phyloP scores from a whole-genome alignment of 2,797 vertebrate species.

The Protonibea diacanthus region DNA sequence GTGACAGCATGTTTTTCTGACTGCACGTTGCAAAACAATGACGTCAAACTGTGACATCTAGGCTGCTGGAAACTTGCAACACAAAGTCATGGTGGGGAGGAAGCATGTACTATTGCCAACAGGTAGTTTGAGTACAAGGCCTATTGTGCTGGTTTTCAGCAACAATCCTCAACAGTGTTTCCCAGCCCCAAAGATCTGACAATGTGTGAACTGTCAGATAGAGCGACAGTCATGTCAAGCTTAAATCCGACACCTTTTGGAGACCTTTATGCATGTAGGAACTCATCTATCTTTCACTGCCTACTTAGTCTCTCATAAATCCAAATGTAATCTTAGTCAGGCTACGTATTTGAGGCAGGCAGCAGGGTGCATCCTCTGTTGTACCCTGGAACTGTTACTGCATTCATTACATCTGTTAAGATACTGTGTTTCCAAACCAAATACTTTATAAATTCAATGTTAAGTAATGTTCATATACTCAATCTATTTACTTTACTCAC shows the following conservation, averaged over 20 bases:
- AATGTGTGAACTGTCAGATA: neutral
- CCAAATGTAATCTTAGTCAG: slow-evolving; percentile 40
- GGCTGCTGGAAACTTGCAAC: too few species aligned
- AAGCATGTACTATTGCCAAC: slow-evolving; percentile 2
- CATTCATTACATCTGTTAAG: neutral
- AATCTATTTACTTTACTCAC: neutral
- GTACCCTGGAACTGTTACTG: slow-evolving; percentile 17
- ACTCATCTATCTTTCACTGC: slow-evolving; percentile 42
- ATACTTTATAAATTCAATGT: neutral
- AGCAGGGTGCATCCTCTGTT: slow-evolving; percentile 8
- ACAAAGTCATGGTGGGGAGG: neutral
- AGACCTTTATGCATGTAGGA: slow-evolving; percentile 17
- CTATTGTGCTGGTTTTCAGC: neutral
- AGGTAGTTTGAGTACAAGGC: neutral
- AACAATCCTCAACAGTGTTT: neutral
- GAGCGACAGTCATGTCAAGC: neutral
- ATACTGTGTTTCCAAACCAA: neutral
- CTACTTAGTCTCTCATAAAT: slow-evolving; percentile 45
- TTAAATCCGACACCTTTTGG: slow-evolving; percentile 40
- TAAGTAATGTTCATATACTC: too few species aligned
- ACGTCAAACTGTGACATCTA: too few species aligned
- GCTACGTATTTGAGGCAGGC: neutral
- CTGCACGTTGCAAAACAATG: too few species aligned
- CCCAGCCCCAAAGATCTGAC: neutral
- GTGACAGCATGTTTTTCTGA: too few species aligned